phyloP scores from a whole-genome alignment of 2,113 vertebrate genomes.

The Xyrauchen texanus region DNA sequence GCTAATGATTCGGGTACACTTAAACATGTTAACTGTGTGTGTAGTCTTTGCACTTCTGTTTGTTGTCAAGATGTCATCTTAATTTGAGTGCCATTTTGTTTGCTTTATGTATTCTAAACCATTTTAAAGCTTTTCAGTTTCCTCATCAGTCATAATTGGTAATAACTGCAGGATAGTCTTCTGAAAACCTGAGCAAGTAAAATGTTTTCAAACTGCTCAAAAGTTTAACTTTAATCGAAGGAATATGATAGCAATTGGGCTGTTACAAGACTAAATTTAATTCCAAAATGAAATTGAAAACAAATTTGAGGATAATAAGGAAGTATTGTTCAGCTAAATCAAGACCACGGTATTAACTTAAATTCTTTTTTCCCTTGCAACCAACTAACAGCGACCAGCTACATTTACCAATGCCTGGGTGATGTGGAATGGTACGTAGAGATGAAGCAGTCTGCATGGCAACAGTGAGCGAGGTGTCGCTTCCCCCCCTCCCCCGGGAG shows the following conservation, averaged over 20 bases:
- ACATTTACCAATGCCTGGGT: conserved; percentile 99
- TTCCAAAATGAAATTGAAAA: not conserved
- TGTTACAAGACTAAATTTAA: conserved; percentile 2
- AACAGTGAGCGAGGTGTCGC: conserved; percentile 91
- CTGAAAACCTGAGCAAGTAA: conserved; percentile 59
- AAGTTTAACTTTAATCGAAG: not conserved
- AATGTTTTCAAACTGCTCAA: conserved; percentile 32
- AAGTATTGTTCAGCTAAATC: conserved; percentile 64
- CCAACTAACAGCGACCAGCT: conserved; percentile 99
- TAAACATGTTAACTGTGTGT: conserved; percentile 44
- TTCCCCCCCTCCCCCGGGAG: conserved; percentile 92
- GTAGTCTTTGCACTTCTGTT: conserved; percentile 41
- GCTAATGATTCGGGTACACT: conserved; percentile 39
- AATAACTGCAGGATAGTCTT: conserved; percentile 67
- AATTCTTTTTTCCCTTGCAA: conserved; percentile 99
- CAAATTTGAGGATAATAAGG: conserved; percentile 35
- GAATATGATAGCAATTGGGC: too few relatives aligned
- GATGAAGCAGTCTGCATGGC: conserved; percentile 99
- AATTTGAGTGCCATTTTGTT: conserved; percentile 68
- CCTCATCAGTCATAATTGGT: conserved; percentile 69
- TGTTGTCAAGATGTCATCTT: conserved; percentile 58
- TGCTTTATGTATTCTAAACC: conserved; percentile 75
- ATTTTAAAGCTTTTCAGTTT: conserved; percentile 79
- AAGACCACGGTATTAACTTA: conserved; percentile 91
- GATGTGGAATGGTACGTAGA: conserved; percentile 99